A percentile compares a stretch with the other conserved stretches of the same genome.
phyloP scores from a whole-genome alignment of 2,113 vertebrate genomes.

The Cricetomys ansorgei region DNA sequence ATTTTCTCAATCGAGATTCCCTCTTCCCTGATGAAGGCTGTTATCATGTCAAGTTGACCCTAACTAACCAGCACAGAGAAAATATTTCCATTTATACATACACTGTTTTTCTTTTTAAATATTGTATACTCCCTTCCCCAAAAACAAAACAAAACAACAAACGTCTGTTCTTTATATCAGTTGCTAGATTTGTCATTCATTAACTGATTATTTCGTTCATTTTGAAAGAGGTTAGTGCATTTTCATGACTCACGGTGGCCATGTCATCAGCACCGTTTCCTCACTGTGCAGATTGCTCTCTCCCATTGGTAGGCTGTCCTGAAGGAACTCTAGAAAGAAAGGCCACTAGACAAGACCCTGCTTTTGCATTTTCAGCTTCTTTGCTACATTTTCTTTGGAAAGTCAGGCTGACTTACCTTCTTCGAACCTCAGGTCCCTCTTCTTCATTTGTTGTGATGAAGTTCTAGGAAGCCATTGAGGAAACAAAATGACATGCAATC shows the following conservation, averaged over 20 bases:
- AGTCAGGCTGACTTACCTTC: neutral
- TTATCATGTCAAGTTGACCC: neutral
- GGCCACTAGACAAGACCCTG: neutral
- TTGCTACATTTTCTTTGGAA: slow-evolving; percentile 21
- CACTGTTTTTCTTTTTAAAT: neutral
- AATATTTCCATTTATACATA: neutral
- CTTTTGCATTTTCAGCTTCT: slow-evolving; percentile 25
- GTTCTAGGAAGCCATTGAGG: neutral
- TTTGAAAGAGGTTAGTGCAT: neutral
- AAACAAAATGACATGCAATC: neutral
- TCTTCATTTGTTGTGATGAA: accelerated
- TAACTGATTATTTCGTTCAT: neutral
- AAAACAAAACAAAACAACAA: neutral
- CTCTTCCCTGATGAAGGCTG: neutral
- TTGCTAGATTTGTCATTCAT: neutral
- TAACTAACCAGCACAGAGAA: neutral
- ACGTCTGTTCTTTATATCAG: neutral
- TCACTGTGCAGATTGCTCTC: neutral
- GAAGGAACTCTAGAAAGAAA: neutral
- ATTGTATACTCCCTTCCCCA: neutral
- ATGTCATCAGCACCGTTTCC: neutral
- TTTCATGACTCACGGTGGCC: neutral
- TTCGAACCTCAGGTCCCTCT: neutral
- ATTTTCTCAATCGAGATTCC: neutral
- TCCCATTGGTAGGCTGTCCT: neutral